A percentile compares a stretch with the other conserved stretches of the same genome.
Conservation (phyloP, 2,113 vertebrate species). For the Tetrao urogallus region DNA sequence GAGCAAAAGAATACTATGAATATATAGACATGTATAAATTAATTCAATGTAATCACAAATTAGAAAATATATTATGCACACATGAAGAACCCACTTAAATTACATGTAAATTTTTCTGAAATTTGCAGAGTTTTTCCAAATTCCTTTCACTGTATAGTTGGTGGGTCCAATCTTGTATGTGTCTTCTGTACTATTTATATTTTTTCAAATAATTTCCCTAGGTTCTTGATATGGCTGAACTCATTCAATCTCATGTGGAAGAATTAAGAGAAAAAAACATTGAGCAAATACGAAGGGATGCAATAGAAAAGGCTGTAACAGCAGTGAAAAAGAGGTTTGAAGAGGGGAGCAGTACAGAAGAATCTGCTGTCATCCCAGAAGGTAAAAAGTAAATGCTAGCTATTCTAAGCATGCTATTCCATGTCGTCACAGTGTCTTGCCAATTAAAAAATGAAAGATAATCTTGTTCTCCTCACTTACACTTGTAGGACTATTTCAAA, state of each 20-base stretch:
- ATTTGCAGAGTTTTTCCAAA: neutral
- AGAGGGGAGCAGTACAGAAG: neutral
- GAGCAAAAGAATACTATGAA: neutral
- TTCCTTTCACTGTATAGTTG: neutral
- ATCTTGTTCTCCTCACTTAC: neutral
- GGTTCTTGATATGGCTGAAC: conserved; percentile 82
- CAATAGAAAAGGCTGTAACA: conserved; percentile 75
- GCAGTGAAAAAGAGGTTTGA: conserved; percentile 69
- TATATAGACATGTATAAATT: neutral
- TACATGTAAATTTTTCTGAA: neutral
- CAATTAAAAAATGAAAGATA: neutral
- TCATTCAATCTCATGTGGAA: conserved; percentile 69
- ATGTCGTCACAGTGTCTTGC: neutral
- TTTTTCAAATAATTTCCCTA: conserved; percentile 57
- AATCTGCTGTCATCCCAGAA: neutral
- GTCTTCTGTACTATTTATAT: neutral
- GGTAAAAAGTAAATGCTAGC: neutral
- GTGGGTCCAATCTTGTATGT: neutral
- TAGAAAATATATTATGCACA: neutral
- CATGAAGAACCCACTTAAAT: neutral
- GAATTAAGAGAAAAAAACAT: conserved; percentile 64
- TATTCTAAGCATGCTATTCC: neutral
- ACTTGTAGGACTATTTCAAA: neutral
- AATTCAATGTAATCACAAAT: neutral
- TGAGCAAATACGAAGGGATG: conserved; percentile 71